Evolutionary conservation across 2,888 invertebrate genomes (phyloP), one percentile per base, ranked within the genome.

Genomic region (Branchinecta sandiegonensis): DNA sequence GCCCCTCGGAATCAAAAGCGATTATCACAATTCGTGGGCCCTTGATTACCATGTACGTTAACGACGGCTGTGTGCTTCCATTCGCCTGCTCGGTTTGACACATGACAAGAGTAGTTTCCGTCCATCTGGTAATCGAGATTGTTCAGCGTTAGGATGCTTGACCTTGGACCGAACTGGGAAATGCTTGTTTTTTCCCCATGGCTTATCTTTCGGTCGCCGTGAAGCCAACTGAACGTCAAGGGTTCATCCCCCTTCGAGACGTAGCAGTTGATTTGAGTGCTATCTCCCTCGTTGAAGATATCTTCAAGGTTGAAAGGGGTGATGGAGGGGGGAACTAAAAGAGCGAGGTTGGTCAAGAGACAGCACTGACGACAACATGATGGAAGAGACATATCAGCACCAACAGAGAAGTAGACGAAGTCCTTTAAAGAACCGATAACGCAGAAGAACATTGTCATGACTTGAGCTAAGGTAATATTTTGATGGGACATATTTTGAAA

Each of bases 81-180:
- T 8, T 84, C 83, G 11, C 89, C 91, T 13, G 92, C 92, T 37
- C 90, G 84, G 79, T 93, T 93, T 66, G 86, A 85, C n/a, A 90
- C 90, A 68, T 89, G 86, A 78, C 93, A 93, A n/a, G 91, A 90
- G 71, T 75, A 76, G 65, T 71, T 71, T 48, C 74, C 74, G 37
- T 69, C 69, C 65, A 65, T 65, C 8, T 67, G 17, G 23, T 69
- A 67, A 65, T 67, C 67, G 46, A 69, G 69, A 23, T 70, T 74
- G n/a, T 73, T 71, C 17, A 78, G 73, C 9, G 72, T 83, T 69
- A 89, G 78, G 69, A 85, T 78, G 71, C 85, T 83, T 71, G 81
- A 81, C 74, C 81, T 80, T 72, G 81, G 79, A 72, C 82, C 82
- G 75, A 83, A 77, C 75, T 81, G 81, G 69, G 81, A 81, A 8